These are phyloP conservation scores for Ormyrus thymus DNA, from an alignment of 2,888 invertebrate genomes.

Conservation along the genomic window DNA sequence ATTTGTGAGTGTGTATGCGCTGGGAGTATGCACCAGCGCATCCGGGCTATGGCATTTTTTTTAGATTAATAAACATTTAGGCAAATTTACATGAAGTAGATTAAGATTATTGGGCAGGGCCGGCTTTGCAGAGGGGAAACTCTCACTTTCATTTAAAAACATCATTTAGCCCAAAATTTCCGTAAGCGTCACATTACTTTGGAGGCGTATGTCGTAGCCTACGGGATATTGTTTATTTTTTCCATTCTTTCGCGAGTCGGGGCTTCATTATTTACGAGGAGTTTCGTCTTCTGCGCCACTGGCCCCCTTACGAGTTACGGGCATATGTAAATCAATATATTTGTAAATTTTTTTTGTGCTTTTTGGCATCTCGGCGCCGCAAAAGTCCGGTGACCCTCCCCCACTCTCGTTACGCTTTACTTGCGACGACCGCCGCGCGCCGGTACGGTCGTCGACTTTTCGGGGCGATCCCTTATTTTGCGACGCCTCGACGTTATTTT, in stretches of 20 bases:
- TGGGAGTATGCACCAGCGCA: constrained; percentile 76
- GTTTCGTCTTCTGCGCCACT: constrained; percentile 63
- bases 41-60: constrained; percentile 75
- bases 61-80: constrained; percentile 75
- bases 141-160: background rate
- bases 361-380: constrained; percentile 59
- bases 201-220: constrained; percentile 13
- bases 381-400: background rate
- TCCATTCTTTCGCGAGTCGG: background rate
- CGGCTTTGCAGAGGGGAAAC: constrained; percentile 55
- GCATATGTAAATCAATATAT: constrained; percentile 76
- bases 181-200: background rate
- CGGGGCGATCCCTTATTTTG: constrained; percentile 9
- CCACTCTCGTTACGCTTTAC: background rate
- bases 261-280: too few species aligned
- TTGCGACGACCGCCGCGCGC: constrained; percentile 62
- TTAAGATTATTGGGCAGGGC: constrained; percentile 70
- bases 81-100: constrained; percentile 75
- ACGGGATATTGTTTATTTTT: constrained; percentile 2
- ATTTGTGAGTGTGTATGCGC: constrained; percentile 75
- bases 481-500: constrained; percentile 57
- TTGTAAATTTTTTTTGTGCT: constrained; percentile 74
- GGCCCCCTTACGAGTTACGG: constrained; percentile 74
- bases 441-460: constrained; percentile 57
- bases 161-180: too few species aligned